Evolutionary conservation across 2,888 invertebrate species (phyloP), one percentile per base, ranked within the genome.

Genomic region (Athripsodes cinereus): DNA sequence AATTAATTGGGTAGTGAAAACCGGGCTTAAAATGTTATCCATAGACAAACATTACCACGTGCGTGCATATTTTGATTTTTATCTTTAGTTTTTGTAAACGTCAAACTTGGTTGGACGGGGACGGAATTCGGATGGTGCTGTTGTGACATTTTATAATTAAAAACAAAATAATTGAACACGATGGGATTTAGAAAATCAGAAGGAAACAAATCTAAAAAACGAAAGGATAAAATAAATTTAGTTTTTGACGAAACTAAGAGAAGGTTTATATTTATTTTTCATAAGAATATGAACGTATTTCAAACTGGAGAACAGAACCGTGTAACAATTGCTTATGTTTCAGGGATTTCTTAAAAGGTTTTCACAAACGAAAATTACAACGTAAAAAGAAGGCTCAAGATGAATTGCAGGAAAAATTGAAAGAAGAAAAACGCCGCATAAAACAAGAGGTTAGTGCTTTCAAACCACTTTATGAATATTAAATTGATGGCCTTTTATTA

Each of bases 271-370:
- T 48, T 48, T 13, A 40, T 13, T 13, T 40, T 40, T n/a, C 13
- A 13, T 8, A 5, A 40, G n/a, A n/a, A 2, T 40, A 40, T 3
- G 40, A 40, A 5, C 31, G n/a, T n/a, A n/a, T n/a, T n/a, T n/a
- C n/a, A n/a, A n/a, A n/a, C n/a, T n/a, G n/a, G n/a, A n/a, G n/a
- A n/a, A n/a, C n/a, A n/a, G n/a, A n/a, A n/a, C n/a, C n/a, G n/a
- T n/a, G n/a, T n/a, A n/a, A n/a, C n/a, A n/a, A n/a, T 52, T 35
- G 40, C 35, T 55, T 18, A 44, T 21, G 62, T 72, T 80, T 55
- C 68, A 91, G 91, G 68, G 89, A 91, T 49, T 92, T 88, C 69
- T 72, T 92, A 22, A 86, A 86, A 63, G 91, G 92, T 1, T 92
- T 92, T 69, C 88, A 83, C 49, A 91, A 90, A 74, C 78, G 92